Percentiles rank a stretch among this genome's conserved stretches.
phyloP scores from a whole-genome alignment of 1,140 invertebrate genomes.

The Drosophila littoralis region DNA sequence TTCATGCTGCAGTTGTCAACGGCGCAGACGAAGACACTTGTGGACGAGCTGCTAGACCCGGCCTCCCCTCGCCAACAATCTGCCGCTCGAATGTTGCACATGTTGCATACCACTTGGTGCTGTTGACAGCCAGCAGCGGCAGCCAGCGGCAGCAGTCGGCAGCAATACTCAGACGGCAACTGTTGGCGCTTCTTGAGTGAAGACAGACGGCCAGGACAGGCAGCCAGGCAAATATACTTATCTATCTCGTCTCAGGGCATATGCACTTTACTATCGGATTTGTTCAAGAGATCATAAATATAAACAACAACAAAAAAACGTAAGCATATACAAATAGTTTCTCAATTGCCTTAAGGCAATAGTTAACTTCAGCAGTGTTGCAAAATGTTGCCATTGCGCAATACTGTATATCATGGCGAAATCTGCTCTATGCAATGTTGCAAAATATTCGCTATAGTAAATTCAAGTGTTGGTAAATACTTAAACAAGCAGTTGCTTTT shows the following conservation, averaged over 20 bases:
- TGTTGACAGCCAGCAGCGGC: constrained; percentile 61
- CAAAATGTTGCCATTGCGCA: background rate
- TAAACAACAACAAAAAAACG: background rate
- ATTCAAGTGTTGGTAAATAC: too few relatives aligned
- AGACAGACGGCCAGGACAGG: constrained; percentile 34
- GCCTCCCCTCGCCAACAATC: background rate
- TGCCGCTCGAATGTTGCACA: constrained; percentile 37
- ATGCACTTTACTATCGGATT: constrained; percentile 2
- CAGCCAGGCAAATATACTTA: constrained; percentile 47
- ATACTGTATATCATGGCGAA: too few relatives aligned
- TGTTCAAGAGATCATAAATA: background rate
- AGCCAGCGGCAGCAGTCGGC: constrained; percentile 47
- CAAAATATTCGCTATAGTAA: too few relatives aligned
- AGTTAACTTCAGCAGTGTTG: background rate
- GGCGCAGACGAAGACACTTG: constrained; percentile 61
- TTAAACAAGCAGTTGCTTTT: too few relatives aligned
- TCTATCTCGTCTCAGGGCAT: constrained; percentile 7
- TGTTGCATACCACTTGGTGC: constrained; percentile 76
- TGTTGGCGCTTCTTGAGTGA: constrained; percentile 75
- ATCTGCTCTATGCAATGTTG: too few relatives aligned
- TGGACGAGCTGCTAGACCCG: constrained; percentile 27
- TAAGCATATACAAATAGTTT: background rate
- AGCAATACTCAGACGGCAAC: constrained; percentile 56
- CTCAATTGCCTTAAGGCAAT: background rate
- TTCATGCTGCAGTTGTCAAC: constrained; percentile 78